Evolutionary conservation across 2,888 invertebrate genomes (phyloP), one percentile per base, ranked within the genome.

Genomic region (Tricholauxania praeusta): DNA sequence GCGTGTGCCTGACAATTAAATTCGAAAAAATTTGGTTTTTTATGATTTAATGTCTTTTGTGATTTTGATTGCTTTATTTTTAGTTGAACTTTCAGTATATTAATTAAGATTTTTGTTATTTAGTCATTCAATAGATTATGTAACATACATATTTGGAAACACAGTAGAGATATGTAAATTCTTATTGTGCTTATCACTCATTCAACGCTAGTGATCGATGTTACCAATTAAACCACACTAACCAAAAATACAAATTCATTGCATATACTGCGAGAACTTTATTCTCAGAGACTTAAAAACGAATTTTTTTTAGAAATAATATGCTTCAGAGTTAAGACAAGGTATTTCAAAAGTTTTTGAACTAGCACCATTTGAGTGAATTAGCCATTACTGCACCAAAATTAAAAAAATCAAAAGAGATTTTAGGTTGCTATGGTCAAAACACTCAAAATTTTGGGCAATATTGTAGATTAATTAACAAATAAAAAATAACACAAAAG

Each of bases 1-100:
- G 72, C 72, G 64, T 72, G 72, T 51, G 57, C 53, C 49, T 72
- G 19, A 57, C 69, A 64, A 72, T 62, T 72, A 71, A 65, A 65
- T 57, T 59, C 22, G 2, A 49, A 39, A 55, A 67, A 15, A 57
- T 57, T 28, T 22, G 28, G 28, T 2, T 28, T 28, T 22, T 28
- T 28, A 28, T 28, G 28, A 28, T 28, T 28, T 28, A 28, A 28
- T 28, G 28, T 28, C 28, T 28, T 28, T 28, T 28, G 4, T 53
- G 55, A 47, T 47, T 63, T 62, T 48, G 3, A 63, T 3, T 63
- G 19, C 63, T 48, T 63, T 19, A 57, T 57, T 57, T 19, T 19
- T 28, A 6, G 12, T 19, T 15, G 28, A 22, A 12, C 19, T 57
- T 22, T 14, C 55, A 57, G 28, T 57, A 4, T 7, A 57, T 22